Percentiles rank a stretch among this genome's conserved stretches.
Evolutionary conservation across 2,113 vertebrate genomes (phyloP).

Genomic region (Oostethus manadensis): DNA sequence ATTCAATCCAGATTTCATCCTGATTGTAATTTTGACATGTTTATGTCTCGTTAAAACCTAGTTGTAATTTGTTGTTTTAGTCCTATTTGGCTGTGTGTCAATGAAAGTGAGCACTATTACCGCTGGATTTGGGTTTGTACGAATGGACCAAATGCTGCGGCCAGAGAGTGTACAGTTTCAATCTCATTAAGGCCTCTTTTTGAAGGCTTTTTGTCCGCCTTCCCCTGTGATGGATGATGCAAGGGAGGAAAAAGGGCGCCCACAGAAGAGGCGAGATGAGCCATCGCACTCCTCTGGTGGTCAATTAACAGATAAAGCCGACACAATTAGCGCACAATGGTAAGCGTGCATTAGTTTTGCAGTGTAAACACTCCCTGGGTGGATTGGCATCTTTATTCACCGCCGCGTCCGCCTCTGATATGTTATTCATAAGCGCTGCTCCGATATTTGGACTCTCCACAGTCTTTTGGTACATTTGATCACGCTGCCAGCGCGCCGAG

Average conservation of each 20-base stretch:
- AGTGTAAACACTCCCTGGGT: constrained; percentile 24
- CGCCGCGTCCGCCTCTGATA: constrained; percentile 10
- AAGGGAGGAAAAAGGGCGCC: constrained; percentile 1
- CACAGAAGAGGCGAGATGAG: constrained; percentile 2
- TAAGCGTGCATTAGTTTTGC: constrained; percentile 20
- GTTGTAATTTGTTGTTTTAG: no score
- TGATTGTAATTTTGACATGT: no score
- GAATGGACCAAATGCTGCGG: background rate
- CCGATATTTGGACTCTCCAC: background rate
- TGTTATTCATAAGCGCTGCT: background rate
- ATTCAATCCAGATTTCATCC: no score
- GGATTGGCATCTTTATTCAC: constrained; percentile 28
- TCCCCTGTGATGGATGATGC: background rate
- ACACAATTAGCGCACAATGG: constrained; percentile 31
- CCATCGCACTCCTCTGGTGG: constrained; percentile 29
- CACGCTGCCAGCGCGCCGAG: background rate
- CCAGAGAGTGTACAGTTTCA: background rate
- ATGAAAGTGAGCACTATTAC: background rate
- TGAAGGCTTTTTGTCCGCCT: background rate
- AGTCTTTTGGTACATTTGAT: background rate
- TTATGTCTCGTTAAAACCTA: no score
- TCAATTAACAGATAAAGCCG: constrained; percentile 45
- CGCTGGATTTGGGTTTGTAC: no score
- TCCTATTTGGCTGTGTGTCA: background rate
- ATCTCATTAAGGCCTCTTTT: background rate